Evolutionary conservation across 2,888 invertebrate genomes (phyloP), one percentile per base, ranked within the genome.

Genomic region (Andrena bicolor): DNA sequence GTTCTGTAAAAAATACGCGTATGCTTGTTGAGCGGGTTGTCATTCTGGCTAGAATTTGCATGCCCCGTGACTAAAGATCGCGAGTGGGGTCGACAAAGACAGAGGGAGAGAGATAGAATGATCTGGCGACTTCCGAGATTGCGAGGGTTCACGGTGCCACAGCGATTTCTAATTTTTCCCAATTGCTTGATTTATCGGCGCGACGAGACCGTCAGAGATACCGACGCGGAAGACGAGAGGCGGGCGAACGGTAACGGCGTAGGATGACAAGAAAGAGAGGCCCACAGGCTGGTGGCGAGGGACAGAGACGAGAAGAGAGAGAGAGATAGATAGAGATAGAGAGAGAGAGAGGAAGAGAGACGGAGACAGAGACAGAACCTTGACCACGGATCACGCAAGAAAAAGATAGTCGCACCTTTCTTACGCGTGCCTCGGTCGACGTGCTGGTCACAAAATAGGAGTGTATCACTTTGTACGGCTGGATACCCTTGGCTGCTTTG

Each of bases 381-480:
- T 63, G 82, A 78, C 63, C 75, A 76, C 61, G 64, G 66, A 82
- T 74, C 70, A 80, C 69, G 71, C 49, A 58, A 78, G 80, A 85
- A 65, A 79, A 75, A 86, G 80, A 86, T 70, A 80, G 82, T 89
- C 91, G 91, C 92, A 98, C 98, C 97, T 98, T 98, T 91, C 97
- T 96, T 94, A 96, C 96, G 90, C 97, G 96, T 87, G 97, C 97
- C 94, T 97, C 97, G 89, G 95, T 95, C 83, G 97, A 96, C 75
- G 97, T 96, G 93, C 97, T 97, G 86, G 97, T 96, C 77, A 98
- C 97, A 94, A 98, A 98, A 94, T 97, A 97, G 86, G 97, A 96
- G 95, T 98, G 97, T 90, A 98, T 97, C 90, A 98, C 95, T 94
- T 95, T 96, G 94, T 96, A 97, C 65, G 96, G 96, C 93, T 96